Conservation (phyloP, 2,113 vertebrate genomes). For the Austrofundulus limnaeus region DNA sequence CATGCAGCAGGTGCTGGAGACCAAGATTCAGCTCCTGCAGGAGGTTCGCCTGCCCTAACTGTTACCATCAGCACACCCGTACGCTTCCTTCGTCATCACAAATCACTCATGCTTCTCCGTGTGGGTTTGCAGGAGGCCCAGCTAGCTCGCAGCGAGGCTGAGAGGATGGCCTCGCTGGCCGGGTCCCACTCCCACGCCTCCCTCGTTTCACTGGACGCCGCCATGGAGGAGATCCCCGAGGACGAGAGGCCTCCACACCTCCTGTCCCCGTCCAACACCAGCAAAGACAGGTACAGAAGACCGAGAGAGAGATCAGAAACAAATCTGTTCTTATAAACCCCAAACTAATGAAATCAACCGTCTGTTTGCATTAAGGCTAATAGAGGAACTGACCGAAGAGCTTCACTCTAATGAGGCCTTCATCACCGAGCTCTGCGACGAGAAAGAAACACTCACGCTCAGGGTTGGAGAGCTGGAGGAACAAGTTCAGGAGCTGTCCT, state of each 20-base stretch:
- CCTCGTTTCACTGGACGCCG: constrained; percentile 77
- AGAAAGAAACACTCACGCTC: constrained; percentile 76
- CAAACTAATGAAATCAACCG: neutral
- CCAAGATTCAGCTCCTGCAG: constrained; percentile 90
- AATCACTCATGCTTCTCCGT: constrained; percentile 3
- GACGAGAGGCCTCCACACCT: constrained; percentile 58
- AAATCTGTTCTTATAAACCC: neutral
- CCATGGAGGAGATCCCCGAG: constrained; percentile 78
- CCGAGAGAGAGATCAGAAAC: neutral
- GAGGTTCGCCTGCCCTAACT: constrained; percentile 75
- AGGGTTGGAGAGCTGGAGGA: constrained; percentile 79
- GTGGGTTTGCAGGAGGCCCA: constrained; percentile 84
- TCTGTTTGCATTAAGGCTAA: constrained; percentile 74
- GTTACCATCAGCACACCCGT: neutral
- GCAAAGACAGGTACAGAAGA: constrained; percentile 80
- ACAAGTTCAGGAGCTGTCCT: constrained; percentile 74
- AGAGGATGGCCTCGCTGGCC: constrained; percentile 79
- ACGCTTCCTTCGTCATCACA: neutral
- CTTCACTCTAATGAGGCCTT: constrained; percentile 79
- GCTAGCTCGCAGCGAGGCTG: constrained; percentile 83
- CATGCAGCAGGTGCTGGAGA: constrained; percentile 87
- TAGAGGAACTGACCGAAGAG: constrained; percentile 83
- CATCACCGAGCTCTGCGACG: constrained; percentile 77
- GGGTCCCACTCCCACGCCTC: constrained; percentile 83
- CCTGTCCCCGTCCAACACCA: constrained; percentile 60